Evolutionary conservation across 2,888 invertebrate species (phyloP), one percentile per base, ranked within the genome.

Genomic region (Standfussiana lucernea): DNA sequence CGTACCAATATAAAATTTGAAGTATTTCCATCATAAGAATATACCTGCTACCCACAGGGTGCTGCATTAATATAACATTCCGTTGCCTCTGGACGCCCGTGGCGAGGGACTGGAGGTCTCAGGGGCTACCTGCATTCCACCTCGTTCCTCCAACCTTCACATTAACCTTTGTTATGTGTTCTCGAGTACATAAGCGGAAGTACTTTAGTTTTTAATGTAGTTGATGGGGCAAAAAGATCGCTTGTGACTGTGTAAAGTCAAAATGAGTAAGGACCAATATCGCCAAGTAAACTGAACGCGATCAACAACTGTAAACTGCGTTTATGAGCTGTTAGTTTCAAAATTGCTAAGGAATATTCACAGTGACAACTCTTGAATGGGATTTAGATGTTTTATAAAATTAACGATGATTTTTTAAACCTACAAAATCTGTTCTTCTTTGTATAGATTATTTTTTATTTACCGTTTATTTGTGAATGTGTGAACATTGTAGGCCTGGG

Each of bases 31-130:
- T 79, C 80, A 84, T 61, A 50, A 59, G 69, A 28, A 53, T 69
- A 73, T 80, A 76, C 70, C 40, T 45, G 37, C 50, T 64, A 67
- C 53, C 67, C 40, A 56, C 75, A 69, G 72, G 40, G n/a, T 61
- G 68, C 75, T 83, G 75, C 67, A 86, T 83, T 89, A 77, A 84
- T 87, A 88, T 85, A 82, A 79, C 79, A 88, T 88, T 88, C 84
- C 86, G 40, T 69, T 75, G 70, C 47, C 53, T 61, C 59, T 70
- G 56, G 67, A 50, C 79, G 28, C 42, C 35, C 56, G 68, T 42
- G 28, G 84, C 24, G 61, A 61, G 79, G 65, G 59, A 61, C 50
- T n/a, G 35, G 24, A 35, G 40, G 67, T 13, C 35, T 37, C 21
- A n/a, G 47, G 28, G 53, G 69, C 74, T 67, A 67, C 61, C 75